phyloP scores from a whole-genome alignment of 2,888 invertebrate genomes.

The Xestia xanthographa region DNA sequence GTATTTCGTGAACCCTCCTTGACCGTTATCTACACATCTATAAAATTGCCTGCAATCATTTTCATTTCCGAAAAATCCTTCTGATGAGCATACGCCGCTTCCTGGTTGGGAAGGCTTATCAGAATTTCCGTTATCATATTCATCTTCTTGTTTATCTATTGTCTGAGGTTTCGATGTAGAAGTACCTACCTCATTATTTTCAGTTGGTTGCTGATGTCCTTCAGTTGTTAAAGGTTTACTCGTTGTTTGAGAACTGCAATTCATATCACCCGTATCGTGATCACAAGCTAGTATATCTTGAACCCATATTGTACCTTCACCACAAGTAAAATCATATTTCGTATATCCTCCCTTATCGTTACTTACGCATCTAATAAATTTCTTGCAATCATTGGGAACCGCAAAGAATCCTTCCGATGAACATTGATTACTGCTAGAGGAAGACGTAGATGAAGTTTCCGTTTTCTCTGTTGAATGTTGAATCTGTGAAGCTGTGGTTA shows the following conservation, averaged over 20 bases:
- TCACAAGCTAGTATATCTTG: slow-evolving; percentile 90
- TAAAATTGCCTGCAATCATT: slow-evolving; percentile 88
- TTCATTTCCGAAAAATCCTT: slow-evolving; percentile 86
- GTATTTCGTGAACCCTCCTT: slow-evolving; percentile 87
- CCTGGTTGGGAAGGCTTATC: slow-evolving; percentile 50
- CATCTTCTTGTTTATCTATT: slow-evolving; percentile 66
- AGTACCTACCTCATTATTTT: slow-evolving; percentile 55
- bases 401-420: slow-evolving; percentile 92
- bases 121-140: slow-evolving; percentile 64
- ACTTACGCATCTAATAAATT: slow-evolving; percentile 93
- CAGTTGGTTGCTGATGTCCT: slow-evolving; percentile 63
- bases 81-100: slow-evolving; percentile 78
- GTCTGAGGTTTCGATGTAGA: slow-evolving; percentile 47
- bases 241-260: slow-evolving; percentile 72
- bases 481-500: slow-evolving; percentile 52
- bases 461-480: slow-evolving; percentile 50
- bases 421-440: slow-evolving; percentile 79
- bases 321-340: slow-evolving; percentile 92
- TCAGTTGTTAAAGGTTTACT: slow-evolving; percentile 58
- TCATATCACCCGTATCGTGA: slow-evolving; percentile 75
- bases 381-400: slow-evolving; percentile 92
- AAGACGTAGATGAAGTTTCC: slow-evolving; percentile 54
- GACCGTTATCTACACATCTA: slow-evolving; percentile 86
- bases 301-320: slow-evolving; percentile 93
- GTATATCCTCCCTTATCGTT: slow-evolving; percentile 86